phyloP scores from a whole-genome alignment of 2,888 invertebrate species.

The Lithophane semibrunnea region DNA sequence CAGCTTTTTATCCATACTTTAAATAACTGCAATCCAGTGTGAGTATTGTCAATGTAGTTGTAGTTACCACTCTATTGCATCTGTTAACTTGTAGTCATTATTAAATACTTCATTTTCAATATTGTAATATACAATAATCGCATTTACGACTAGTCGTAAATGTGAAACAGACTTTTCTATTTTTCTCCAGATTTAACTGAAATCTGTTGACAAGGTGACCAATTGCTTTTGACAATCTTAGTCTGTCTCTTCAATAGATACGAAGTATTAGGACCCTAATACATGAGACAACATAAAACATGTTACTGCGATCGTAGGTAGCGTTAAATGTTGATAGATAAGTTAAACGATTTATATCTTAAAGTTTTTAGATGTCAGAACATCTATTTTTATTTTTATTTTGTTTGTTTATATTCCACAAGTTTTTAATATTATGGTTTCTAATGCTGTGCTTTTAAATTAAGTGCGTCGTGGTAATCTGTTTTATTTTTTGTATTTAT shows the following conservation, averaged over 20 bases:
- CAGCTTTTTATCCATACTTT: constrained; percentile 51
- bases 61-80: constrained; percentile 64
- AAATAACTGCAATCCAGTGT: constrained; percentile 63
- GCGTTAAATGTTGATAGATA: constrained; percentile 58
- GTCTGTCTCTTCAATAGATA: constrained; percentile 10
- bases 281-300: constrained; percentile 41
- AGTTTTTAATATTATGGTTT: constrained; percentile 61
- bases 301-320: constrained; percentile 36
- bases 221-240: constrained; percentile 16
- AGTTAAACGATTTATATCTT: constrained; percentile 42
- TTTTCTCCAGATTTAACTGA: constrained; percentile 10
- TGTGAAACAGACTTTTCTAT: not conserved
- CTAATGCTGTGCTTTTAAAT: constrained; percentile 68
- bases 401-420: constrained; percentile 62
- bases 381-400: constrained; percentile 49
- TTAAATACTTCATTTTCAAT: constrained; percentile 37
- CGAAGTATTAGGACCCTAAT: constrained; percentile 32
- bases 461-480: constrained; percentile 65
- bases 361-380: constrained; percentile 27
- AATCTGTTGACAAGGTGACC: constrained; percentile 9
- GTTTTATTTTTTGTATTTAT: constrained; percentile 75
- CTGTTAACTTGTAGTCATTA: constrained; percentile 49
- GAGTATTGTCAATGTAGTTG: constrained; percentile 65
- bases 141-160: constrained; percentile 36
- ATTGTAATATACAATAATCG: constrained; percentile 31